phyloP scores from a whole-genome alignment of 1,140 invertebrate genomes.

The Teleogryllus occipitalis region DNA sequence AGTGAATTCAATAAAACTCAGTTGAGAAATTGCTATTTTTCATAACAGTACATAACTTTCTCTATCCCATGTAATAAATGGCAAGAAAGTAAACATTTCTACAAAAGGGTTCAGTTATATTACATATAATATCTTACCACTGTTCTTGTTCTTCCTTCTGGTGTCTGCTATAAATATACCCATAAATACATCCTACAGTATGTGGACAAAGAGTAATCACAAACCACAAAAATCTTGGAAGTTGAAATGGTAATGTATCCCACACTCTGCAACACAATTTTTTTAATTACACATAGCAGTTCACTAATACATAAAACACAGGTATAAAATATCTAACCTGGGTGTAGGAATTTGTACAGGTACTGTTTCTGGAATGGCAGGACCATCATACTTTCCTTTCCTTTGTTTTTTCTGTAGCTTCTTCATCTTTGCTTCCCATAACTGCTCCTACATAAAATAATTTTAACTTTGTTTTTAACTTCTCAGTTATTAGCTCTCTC shows the following conservation, averaged over 20 bases:
- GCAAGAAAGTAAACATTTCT: no score
- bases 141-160: conserved; percentile 30
- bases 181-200: conserved; percentile 18
- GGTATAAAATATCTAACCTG: conserved; percentile 33
- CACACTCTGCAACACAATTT: conserved; percentile 43
- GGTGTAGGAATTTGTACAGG: conserved; percentile 65
- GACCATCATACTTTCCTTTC: conserved; percentile 49
- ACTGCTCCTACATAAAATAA: conserved; percentile 52
- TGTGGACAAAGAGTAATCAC: conserved; percentile 10
- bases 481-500: no score
- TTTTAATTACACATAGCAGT: not conserved
- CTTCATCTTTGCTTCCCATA: conserved; percentile 60
- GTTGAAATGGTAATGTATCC: conserved; percentile 76
- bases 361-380: conserved; percentile 51
- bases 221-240: conserved; percentile 43
- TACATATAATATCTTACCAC: not conserved
- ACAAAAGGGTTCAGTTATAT: no score
- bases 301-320: not conserved
- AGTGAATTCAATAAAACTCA: no score
- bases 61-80: no score
- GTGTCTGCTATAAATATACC: conserved; percentile 30
- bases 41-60: no score
- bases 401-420: conserved; percentile 59
- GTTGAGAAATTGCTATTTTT: no score
- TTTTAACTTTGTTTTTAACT: not conserved